phyloP scores from a whole-genome alignment of 2,797 vertebrate genomes.

The Myotis findleyi region DNA sequence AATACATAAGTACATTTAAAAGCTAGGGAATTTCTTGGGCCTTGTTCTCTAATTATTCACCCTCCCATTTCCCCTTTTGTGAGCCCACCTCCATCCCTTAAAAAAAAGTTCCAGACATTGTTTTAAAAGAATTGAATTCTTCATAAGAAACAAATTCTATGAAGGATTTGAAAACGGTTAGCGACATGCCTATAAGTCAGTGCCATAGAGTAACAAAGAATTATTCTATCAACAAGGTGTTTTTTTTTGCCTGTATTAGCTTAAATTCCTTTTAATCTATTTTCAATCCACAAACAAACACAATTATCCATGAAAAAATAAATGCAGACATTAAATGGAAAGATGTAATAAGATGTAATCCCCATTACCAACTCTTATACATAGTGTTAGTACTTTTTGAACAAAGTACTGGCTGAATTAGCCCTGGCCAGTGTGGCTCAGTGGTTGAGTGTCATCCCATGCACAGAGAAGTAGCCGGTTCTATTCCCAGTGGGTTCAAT shows the following conservation, averaged over 20 bases:
- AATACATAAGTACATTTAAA: background rate
- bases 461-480: background rate
- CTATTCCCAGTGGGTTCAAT: background rate
- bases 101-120: background rate
- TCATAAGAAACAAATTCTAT: slow-evolving; percentile 5
- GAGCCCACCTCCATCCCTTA: background rate
- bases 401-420: background rate
- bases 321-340: background rate
- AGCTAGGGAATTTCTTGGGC: background rate
- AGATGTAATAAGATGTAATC: background rate
- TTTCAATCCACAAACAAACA: slow-evolving; percentile 24
- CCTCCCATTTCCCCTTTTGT: background rate
- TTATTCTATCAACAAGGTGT: background rate
- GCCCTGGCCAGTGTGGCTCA: background rate
- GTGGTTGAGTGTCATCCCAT: background rate
- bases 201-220: slow-evolving; percentile 7
- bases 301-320: slow-evolving; percentile 11
- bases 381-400: background rate
- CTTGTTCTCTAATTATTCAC: background rate
- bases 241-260: background rate
- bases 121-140: slow-evolving; percentile 40
- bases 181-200: background rate
- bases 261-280: slow-evolving; percentile 47
- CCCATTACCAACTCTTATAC: background rate
- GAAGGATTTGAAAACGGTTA: slow-evolving; percentile 19